Conservation (phyloP, 92 coral and sea anemone species). For the Umimayanthus kanabou region DNA sequence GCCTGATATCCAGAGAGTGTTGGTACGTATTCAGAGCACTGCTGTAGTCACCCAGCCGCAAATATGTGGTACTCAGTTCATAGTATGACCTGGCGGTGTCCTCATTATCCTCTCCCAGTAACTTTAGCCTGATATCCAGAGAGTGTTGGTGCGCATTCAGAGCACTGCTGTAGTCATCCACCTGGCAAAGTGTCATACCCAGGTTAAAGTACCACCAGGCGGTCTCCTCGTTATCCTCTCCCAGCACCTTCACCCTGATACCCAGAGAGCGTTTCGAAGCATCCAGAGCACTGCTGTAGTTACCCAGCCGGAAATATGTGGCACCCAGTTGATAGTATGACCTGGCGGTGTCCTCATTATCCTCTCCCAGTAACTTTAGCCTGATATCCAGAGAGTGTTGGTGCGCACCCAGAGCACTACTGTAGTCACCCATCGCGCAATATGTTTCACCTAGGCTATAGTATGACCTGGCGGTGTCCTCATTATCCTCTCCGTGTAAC, state of each 20-base stretch:
- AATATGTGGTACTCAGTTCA: background rate
- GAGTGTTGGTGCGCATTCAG: too few relatives aligned
- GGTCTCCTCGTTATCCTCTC: constrained; percentile 17
- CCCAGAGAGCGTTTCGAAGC: background rate
- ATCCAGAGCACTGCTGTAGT: background rate
- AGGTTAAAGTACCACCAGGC: constrained; percentile 3
- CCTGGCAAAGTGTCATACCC: background rate
- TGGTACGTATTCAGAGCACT: background rate
- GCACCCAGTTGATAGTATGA: background rate
- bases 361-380: constrained; percentile 9
- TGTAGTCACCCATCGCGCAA: background rate
- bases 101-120: constrained; percentile 12
- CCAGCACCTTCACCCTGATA: background rate
- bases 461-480: background rate
- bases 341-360: constrained; percentile 1
- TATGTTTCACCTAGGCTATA: background rate
- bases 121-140: background rate
- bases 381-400: constrained; percentile 12
- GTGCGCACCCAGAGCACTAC: background rate
- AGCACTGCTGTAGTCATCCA: too few relatives aligned
- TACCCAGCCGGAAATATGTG: background rate
- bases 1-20: constrained; percentile 25
- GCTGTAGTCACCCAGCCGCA: background rate
- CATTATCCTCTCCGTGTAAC: constrained; percentile 2
- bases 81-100: background rate